Evolutionary conservation across 2,797 vertebrate genomes (phyloP).

Genomic region (Astyanax mexicanus): DNA sequence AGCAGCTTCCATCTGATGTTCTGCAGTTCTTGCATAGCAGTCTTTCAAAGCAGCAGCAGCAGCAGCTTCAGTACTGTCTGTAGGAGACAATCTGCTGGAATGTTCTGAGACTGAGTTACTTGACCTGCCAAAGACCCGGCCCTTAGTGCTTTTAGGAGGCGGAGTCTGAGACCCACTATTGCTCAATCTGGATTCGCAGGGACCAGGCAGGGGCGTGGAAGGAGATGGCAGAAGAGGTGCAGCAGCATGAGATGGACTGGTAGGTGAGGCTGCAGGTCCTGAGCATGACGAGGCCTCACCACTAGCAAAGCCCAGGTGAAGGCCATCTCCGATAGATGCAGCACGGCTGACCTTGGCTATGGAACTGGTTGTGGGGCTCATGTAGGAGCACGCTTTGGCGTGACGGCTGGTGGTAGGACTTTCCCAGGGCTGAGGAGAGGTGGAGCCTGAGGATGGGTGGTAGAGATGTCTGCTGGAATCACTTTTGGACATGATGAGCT

Average conservation of each 20-base stretch:
- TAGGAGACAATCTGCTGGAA: slow-evolving; percentile 1
- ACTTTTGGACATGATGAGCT: slow-evolving; percentile 59
- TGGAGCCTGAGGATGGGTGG: slow-evolving; percentile 64
- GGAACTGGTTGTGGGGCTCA: slow-evolving; percentile 91
- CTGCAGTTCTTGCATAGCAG: neutral
- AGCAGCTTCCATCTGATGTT: neutral
- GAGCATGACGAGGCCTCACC: slow-evolving; percentile 44
- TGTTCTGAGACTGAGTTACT: slow-evolving; percentile 3
- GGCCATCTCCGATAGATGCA: slow-evolving; percentile 82
- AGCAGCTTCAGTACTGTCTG: neutral
- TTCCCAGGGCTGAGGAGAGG: slow-evolving; percentile 75
- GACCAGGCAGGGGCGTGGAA: slow-evolving; percentile 37
- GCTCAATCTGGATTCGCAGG: neutral
- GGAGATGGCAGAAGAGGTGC: slow-evolving; percentile 1
- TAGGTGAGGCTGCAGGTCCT: neutral
- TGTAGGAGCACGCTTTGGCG: slow-evolving; percentile 82
- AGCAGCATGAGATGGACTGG: slow-evolving; percentile 20
- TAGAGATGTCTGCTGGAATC: slow-evolving; percentile 63
- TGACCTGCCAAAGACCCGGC: neutral
- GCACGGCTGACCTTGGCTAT: slow-evolving; percentile 88
- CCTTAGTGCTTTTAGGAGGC: slow-evolving; percentile 16
- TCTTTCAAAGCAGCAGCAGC: neutral
- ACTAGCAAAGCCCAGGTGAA: slow-evolving; percentile 65
- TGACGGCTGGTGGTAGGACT: slow-evolving; percentile 62
- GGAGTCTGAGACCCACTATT: neutral